phyloP scores from a whole-genome alignment of 2,797 vertebrate genomes.

The Manis pentadactyla region DNA sequence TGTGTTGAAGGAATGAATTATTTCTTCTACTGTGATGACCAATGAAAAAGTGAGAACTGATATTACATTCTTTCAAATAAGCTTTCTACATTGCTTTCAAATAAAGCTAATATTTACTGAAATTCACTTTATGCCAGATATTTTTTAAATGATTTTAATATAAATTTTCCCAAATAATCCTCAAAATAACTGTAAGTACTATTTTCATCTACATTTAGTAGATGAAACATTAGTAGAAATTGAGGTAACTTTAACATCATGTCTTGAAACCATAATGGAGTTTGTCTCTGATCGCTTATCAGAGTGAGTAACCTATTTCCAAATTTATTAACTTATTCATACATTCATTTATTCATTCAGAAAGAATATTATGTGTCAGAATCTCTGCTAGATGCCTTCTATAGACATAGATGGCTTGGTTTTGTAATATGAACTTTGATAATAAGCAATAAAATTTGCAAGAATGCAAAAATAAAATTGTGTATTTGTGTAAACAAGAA shows the following conservation, averaged over 20 bases:
- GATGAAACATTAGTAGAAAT: background rate
- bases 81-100: background rate
- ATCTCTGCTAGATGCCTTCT: background rate
- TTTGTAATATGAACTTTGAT: background rate
- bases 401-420: background rate
- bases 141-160: slow-evolving; percentile 11
- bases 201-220: background rate
- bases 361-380: background rate
- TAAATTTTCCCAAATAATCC: background rate
- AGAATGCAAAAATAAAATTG: background rate
- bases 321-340: background rate
- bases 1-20: background rate
- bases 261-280: background rate
- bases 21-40: background rate
- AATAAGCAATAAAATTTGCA: background rate
- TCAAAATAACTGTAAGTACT: background rate
- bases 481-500: background rate
- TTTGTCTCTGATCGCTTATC: background rate
- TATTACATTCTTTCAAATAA: background rate
- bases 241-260: background rate
- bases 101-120: background rate
- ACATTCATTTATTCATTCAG: background rate
- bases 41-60: background rate
- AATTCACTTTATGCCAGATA: background rate
- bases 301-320: background rate